Evolutionary conservation across 2,797 vertebrate species (phyloP), one percentile per base, ranked within the genome.

Genomic region (Channa striata): DNA sequence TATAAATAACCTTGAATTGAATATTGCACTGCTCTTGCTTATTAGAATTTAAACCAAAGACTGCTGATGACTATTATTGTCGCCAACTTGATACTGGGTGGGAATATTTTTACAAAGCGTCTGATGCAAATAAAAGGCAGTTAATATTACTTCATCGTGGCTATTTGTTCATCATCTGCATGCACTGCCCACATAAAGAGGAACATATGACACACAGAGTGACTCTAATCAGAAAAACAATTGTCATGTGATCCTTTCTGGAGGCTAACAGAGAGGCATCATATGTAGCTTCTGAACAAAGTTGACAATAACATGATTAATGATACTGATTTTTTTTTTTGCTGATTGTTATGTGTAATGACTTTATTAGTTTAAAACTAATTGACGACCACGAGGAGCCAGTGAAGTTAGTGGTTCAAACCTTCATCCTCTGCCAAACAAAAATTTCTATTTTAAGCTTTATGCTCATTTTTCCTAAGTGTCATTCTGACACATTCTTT

Each of bases 111-210:
- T 60, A 57, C 49, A 65, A 48, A 21, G 71, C 40, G 16, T 7
- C 30, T 63, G 48, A 50, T 2, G 42, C 57, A 80, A 68, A 58
- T 20, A 63, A 56, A 17, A 44, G 20, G 40, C 61, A 33, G 72
- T 80, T 65, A 1, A 0, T 14, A 0, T 85, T 83, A 49, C 65
- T 43, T 72, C 65, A 81, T 21, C 8, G 2, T 11, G 16, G 33
- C 30, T n/a, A 72, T 74, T 62, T 23, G 43, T 13, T 21, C 19
- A 53, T 50, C 40, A 2, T 20, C 50, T 65, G 30, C 0, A 5
- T 59, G 25, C 13, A 30, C 40, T 4, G 13, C n/a, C 12, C 25
- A 25, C 59, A 73, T 39, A 78, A 86, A 82, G 71, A 82, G 74
- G 77, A 81, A 82, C 70, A 60, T 21, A 42, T 52, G 39, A 49